phyloP scores from a whole-genome alignment of 2,888 invertebrate species.

The Polyommatus iphigenia region DNA sequence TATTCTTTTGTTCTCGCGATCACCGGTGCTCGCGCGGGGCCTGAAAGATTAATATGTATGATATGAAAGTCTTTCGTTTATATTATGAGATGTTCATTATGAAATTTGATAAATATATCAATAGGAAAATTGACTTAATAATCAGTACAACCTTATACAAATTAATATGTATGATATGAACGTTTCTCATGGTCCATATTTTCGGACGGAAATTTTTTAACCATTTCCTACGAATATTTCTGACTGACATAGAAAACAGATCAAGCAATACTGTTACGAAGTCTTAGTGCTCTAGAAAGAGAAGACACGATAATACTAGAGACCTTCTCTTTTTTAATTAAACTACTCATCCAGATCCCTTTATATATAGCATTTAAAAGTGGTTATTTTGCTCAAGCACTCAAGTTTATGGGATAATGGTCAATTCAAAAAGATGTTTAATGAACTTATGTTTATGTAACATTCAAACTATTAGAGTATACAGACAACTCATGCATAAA shows the following conservation, averaged over 20 bases:
- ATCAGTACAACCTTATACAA: background rate
- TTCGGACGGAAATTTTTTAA: background rate
- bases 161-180: background rate
- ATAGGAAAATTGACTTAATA: background rate
- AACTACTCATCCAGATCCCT: too few species aligned
- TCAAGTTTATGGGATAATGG: too few species aligned
- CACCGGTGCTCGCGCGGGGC: too few species aligned
- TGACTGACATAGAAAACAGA: background rate
- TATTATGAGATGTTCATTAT: background rate
- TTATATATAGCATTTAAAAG: too few species aligned
- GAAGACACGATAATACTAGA: background rate
- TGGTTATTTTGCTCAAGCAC: too few species aligned
- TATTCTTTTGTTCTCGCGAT: too few species aligned
- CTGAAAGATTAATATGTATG: background rate
- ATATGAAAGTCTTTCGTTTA: background rate
- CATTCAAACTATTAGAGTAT: too few species aligned
- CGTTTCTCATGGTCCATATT: background rate
- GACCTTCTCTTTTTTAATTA: background rate
- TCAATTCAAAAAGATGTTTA: too few species aligned
- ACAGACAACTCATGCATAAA: too few species aligned
- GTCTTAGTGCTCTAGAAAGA: background rate
- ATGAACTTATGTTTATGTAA: too few species aligned
- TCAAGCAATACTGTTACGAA: background rate
- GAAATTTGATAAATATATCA: background rate
- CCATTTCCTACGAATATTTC: background rate